Base-by-base conservation (phyloP, 1,140 invertebrate genomes). In the Drosophila arawakana region DNA sequence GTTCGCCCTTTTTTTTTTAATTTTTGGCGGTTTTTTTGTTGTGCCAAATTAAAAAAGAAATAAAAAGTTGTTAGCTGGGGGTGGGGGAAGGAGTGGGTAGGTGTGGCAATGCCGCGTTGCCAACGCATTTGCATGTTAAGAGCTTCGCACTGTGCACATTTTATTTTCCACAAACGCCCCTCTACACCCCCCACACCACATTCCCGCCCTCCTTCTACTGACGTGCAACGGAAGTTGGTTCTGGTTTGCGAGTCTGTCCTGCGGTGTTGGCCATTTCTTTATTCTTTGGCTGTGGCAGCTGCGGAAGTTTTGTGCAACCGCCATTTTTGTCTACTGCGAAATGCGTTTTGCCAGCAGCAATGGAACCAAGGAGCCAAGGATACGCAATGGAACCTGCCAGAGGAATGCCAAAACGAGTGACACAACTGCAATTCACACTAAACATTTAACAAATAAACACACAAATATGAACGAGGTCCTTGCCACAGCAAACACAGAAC, bases 81-180 rank as follows among this genome's bases (percentile, higher is more conserved):
- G 1, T 5, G 44, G 35, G 7, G 7, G n/a, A 13, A 39, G 18
- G 9, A 21, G 25, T 13, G 1, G 59, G 21, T 15, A 9, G 21
- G 11, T 41, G 54, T 18, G 15, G n/a, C 2, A 46, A 21, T 41
- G 46, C 55, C 52, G 61, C 55, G 47, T 50, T 58, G 49, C 66
- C 63, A 66, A 88, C 83, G 83, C 83, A 86, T 86, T 86, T 86
- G 83, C 83, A 86, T 86, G 83, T 89, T 89, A 86, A 86, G 78
- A 86, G 84, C 88, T 88, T 86, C 84, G 83, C 83, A 86, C 84
- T 88, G 76, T 72, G 81, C 83, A 73, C 76, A 83, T 52, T 86
- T 83, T 83, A 71, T 80, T 72, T 68, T 63, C 47, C 62, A 13
- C 58, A 13, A 7, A 7, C 52, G 10, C 57, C 39, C 21, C 15